These are phyloP conservation scores for Anthoptus insignis DNA, from an alignment of 2,888 invertebrate genomes.

Conservation along the genomic window DNA sequence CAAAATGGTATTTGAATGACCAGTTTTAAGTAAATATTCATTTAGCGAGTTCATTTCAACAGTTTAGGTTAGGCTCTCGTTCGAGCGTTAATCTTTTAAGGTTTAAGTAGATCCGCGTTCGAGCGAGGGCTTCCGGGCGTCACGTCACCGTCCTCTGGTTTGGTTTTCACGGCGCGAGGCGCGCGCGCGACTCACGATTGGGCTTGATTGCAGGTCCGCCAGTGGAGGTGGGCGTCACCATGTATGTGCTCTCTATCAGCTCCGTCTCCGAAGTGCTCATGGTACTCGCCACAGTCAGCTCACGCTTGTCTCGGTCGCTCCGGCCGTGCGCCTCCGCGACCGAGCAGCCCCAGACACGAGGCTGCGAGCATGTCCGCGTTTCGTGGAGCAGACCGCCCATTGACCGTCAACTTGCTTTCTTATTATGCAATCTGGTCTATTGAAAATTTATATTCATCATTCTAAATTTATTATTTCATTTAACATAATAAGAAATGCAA, in stretches of 20 bases:
- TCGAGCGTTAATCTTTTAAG: slow-evolving; percentile 57
- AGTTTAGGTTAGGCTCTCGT: slow-evolving; percentile 62
- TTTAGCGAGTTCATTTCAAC: slow-evolving; percentile 56
- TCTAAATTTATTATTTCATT: slow-evolving; percentile 51
- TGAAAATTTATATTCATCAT: slow-evolving; percentile 35
- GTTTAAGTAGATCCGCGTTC: slow-evolving; percentile 53
- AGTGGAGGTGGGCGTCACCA: slow-evolving; percentile 99
- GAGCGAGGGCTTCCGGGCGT: slow-evolving; percentile 60
- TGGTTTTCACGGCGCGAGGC: slow-evolving; percentile 70
- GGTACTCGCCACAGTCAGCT: slow-evolving; percentile 98
- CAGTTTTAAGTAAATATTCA: slow-evolving; percentile 67
- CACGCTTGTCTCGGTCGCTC: slow-evolving; percentile 69
- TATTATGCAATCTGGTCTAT: slow-evolving; percentile 64
- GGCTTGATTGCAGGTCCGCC: slow-evolving; percentile 96
- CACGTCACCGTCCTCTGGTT: slow-evolving; percentile 67
- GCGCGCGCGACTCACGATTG: slow-evolving; percentile 76
- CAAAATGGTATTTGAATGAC: slow-evolving; percentile 90
- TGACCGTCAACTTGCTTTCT: slow-evolving; percentile 83
- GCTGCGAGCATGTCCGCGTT: slow-evolving; percentile 86
- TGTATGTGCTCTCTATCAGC: slow-evolving; percentile 99
- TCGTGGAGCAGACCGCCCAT: slow-evolving; percentile 80
- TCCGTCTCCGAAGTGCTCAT: slow-evolving; percentile 99
- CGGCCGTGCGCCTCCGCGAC: slow-evolving; percentile 63
- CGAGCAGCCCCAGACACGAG: slow-evolving; percentile 86
- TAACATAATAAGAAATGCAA: slow-evolving; percentile 82